These are phyloP conservation scores for Allygus modestus DNA, from an alignment of 2,888 invertebrate species.

Conservation along the genomic window DNA sequence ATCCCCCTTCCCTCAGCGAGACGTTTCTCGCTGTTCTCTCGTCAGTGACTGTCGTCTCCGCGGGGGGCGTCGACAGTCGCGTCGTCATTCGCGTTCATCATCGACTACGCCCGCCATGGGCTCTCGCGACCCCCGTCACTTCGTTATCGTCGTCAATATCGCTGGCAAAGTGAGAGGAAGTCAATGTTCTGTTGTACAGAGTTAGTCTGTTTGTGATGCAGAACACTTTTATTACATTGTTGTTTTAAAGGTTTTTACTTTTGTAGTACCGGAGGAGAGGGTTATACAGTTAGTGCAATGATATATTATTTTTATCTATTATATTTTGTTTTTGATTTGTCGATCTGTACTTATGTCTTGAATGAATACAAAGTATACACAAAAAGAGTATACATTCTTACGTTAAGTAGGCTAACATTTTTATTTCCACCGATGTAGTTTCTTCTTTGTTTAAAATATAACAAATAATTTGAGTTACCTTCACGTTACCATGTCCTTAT, in stretches of 20 bases:
- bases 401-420: no score
- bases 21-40: slow-evolving; percentile 44
- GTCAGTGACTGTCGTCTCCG: slow-evolving; percentile 1
- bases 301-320: not conserved
- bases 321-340: no score
- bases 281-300: not conserved
- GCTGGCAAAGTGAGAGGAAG: slow-evolving; percentile 57
- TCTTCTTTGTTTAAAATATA: no score
- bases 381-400: no score
- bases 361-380: no score
- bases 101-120: slow-evolving; percentile 46
- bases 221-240: slow-evolving; percentile 14
- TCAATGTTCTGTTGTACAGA: not conserved
- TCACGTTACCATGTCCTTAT: no score
- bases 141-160: slow-evolving; percentile 50
- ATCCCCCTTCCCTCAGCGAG: slow-evolving; percentile 62
- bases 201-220: slow-evolving; percentile 18
- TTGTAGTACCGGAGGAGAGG: not conserved
- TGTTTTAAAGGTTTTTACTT: slow-evolving; percentile 6
- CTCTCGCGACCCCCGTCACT: slow-evolving; percentile 43
- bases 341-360: no score
- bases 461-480: no score
- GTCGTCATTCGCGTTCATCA: slow-evolving; percentile 33
- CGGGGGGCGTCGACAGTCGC: slow-evolving; percentile 28
- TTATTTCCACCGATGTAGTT: no score